phyloP scores from a whole-genome alignment of 2,797 vertebrate species.

The Tragelaphus eurycerus region DNA sequence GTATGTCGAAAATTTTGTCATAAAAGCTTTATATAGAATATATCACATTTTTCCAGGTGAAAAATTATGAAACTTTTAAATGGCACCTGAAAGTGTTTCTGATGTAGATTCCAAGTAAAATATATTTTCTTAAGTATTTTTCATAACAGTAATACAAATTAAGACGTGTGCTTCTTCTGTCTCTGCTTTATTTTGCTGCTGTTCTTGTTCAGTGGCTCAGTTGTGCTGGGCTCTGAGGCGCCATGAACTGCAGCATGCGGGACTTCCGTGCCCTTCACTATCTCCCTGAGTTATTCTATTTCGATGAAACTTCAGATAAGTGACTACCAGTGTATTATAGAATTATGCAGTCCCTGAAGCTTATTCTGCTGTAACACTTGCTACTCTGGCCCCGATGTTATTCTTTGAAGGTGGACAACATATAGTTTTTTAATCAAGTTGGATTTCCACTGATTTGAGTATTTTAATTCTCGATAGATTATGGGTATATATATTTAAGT shows the following conservation, averaged over 20 bases:
- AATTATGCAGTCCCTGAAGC: slow-evolving; percentile 11
- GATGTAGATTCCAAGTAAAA: slow-evolving; percentile 36
- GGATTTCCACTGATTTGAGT: background rate
- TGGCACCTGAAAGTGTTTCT: background rate
- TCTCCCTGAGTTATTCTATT: background rate
- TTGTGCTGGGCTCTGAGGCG: rapidly evolving
- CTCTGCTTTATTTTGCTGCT: background rate
- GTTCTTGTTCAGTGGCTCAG: background rate
- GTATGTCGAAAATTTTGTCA: background rate
- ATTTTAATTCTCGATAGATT: background rate
- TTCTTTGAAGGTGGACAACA: background rate
- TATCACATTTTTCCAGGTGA: background rate
- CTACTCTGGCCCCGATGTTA: background rate
- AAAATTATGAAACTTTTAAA: background rate
- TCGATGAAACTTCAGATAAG: background rate
- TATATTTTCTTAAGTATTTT: slow-evolving; percentile 24
- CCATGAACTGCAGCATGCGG: background rate
- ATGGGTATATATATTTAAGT: background rate
- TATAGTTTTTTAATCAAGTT: background rate
- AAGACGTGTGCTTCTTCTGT: background rate
- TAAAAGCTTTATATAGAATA: background rate
- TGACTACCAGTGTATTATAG: background rate
- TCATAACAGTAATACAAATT: background rate
- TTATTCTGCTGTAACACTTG: background rate
- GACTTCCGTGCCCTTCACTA: background rate